Base-by-base conservation (phyloP, 2,888 invertebrate species). In the Ectropis crepuscularia region DNA sequence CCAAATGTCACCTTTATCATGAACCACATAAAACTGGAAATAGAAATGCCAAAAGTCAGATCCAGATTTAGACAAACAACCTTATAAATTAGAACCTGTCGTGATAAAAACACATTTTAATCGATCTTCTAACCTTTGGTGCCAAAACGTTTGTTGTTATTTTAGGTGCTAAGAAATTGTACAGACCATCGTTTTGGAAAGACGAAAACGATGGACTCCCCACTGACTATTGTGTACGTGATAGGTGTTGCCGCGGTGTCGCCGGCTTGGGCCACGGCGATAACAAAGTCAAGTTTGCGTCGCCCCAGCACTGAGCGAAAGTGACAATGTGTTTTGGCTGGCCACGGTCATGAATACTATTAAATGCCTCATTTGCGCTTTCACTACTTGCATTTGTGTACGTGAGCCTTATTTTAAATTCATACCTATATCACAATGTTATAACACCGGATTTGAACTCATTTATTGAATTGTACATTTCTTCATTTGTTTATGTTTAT, bases 1-100 rank as follows among this genome's bases (percentile, higher is more conserved):
- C 97, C 97, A 75, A 97, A 96, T 10, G 97, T 96, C 69, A 97
- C 96, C 87, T 96, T 97, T 83, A 97, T 96, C 96, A 97, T 96
- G 89, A 97, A 97, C 97, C 97, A 97, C 96, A 97, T 96, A 86
- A 97, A 97, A 71, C 97, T 96, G 93, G 72, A 94, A 85, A 65
- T 64, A 7, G 7, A 66, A 60, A 57, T 58, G 43, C 47, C 36
- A 57, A 50, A 50, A 38, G 50, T 61, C 28, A 73, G 57, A 50
- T 72, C 51, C 61, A 65, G 46, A 68, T 65, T 65, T n/a, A 49
- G 41, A 67, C n/a, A 70, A 75, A 74, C 70, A 72, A 72, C 48
- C 55, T 66, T 57, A 57, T 47, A 36, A 28, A 57, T 68, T 46
- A 45, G 45, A 58, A 66, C 63, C 50, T 49, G 42, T 12, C 9